Percentiles rank a stretch among this genome's conserved stretches.
These are phyloP conservation scores for Melanotus villosus DNA, from an alignment of 2,888 invertebrate genomes.

Conservation along the genomic window DNA sequence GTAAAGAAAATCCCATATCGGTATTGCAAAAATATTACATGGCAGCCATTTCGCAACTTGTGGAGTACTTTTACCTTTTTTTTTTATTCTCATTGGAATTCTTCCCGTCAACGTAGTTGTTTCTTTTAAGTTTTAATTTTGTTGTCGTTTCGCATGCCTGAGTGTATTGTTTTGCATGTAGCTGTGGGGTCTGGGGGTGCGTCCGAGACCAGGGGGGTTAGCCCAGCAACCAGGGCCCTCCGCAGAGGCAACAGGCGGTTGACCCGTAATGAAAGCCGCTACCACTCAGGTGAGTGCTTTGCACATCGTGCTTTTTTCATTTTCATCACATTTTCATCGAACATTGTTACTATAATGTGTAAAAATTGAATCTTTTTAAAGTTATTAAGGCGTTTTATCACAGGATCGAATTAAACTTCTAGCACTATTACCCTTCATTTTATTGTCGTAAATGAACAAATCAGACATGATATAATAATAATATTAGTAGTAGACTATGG, in stretches of 20 bases:
- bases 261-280: slow-evolving; percentile 94
- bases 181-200: slow-evolving; percentile 63
- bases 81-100: neutral
- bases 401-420: too few relatives aligned
- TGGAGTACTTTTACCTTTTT: too few relatives aligned
- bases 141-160: slow-evolving; percentile 57
- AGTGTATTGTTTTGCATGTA: slow-evolving; percentile 63
- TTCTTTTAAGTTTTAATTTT: slow-evolving; percentile 32
- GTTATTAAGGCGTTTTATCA: too few relatives aligned
- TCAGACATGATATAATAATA: too few relatives aligned
- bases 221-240: slow-evolving; percentile 68
- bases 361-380: too few relatives aligned
- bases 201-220: slow-evolving; percentile 61
- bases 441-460: too few relatives aligned
- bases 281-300: slow-evolving; percentile 91
- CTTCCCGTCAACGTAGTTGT: neutral
- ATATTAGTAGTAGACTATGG: too few relatives aligned
- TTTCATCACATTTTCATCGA: slow-evolving; percentile 34
- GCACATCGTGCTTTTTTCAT: slow-evolving; percentile 43
- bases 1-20: too few relatives aligned
- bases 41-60: too few relatives aligned
- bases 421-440: too few relatives aligned
- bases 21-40: too few relatives aligned
- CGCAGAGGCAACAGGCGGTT: slow-evolving; percentile 86
- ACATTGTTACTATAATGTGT: slow-evolving; percentile 23